Conservation (phyloP, 2,888 invertebrate genomes). For the Epinotia brunnichana region DNA sequence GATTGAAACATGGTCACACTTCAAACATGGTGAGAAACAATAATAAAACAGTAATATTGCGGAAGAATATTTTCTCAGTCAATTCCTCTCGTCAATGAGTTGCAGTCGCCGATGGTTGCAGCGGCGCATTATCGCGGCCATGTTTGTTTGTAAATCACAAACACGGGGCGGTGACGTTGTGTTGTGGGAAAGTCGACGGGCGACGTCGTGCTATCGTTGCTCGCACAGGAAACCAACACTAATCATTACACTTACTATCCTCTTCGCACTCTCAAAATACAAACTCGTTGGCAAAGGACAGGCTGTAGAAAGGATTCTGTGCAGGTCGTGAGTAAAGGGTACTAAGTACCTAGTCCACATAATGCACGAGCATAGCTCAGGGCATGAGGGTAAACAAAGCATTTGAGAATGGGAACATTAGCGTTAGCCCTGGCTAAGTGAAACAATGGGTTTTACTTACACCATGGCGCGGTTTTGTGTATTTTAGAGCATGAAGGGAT, state of each 20-base stretch:
- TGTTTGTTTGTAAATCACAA: slow-evolving; percentile 57
- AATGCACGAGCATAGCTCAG: slow-evolving; percentile 44
- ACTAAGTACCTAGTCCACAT: slow-evolving; percentile 45
- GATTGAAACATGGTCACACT: too few species aligned
- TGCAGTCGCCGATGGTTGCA: slow-evolving; percentile 53
- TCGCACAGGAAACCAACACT: slow-evolving; percentile 44
- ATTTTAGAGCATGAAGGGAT: slow-evolving; percentile 43
- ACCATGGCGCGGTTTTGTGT: slow-evolving; percentile 40
- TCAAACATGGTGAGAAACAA: slow-evolving; percentile 49
- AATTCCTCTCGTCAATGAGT: slow-evolving; percentile 48
- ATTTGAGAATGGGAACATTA: slow-evolving; percentile 41
- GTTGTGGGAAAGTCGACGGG: slow-evolving; percentile 47
- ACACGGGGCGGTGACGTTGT: slow-evolving; percentile 48
- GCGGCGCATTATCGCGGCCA: slow-evolving; percentile 48
- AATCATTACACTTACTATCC: slow-evolving; percentile 31
- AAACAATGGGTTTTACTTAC: slow-evolving; percentile 44
- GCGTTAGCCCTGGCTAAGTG: slow-evolving; percentile 38
- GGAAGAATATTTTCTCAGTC: slow-evolving; percentile 58
- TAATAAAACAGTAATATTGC: slow-evolving; percentile 28
- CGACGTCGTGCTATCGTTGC: slow-evolving; percentile 49
- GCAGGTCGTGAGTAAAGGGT: slow-evolving; percentile 31
- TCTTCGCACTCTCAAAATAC: slow-evolving; percentile 28
- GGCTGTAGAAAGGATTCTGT: slow-evolving; percentile 14
- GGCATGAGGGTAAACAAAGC: slow-evolving; percentile 45
- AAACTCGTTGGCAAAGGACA: slow-evolving; percentile 24